Evolutionary conservation across 2,113 vertebrate species (phyloP).

Genomic region (Coregonus clupeaformis): DNA sequence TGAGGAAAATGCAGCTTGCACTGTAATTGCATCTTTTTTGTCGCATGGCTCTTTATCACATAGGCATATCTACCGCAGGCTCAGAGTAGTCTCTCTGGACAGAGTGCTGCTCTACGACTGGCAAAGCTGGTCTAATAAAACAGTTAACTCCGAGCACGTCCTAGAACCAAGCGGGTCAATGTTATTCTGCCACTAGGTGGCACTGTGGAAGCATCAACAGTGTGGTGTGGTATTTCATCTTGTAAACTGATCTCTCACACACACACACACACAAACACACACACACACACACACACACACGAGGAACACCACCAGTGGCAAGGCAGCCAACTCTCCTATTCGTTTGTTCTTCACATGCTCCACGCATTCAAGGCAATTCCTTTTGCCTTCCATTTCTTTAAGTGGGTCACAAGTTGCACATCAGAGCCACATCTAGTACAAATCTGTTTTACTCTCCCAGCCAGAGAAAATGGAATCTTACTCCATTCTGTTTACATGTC

Average conservation of each 20-base stretch:
- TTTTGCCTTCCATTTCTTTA: slow-evolving; percentile 57
- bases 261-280: no score
- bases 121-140: no score
- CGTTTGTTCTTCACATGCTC: no score
- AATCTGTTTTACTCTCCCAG: slow-evolving; percentile 33
- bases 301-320: slow-evolving; percentile 18
- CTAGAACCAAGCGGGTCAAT: background rate
- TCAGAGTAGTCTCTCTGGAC: no score
- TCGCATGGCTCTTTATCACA: background rate
- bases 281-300: background rate
- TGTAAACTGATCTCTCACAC: background rate
- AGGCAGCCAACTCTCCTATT: slow-evolving; percentile 37
- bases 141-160: background rate
- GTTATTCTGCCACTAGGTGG: slow-evolving; percentile 51
- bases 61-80: background rate
- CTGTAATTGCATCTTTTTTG: background rate
- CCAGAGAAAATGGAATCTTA: slow-evolving; percentile 51
- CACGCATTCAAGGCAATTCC: slow-evolving; percentile 34
- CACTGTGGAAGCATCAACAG: slow-evolving; percentile 50
- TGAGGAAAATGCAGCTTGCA: background rate
- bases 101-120: no score
- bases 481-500: slow-evolving; percentile 60
- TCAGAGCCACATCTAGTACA: slow-evolving; percentile 49
- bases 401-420: slow-evolving; percentile 63
- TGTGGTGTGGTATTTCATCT: background rate